Conservation (phyloP, 2,113 vertebrate genomes). For the Datnioides undecimradiatus region DNA sequence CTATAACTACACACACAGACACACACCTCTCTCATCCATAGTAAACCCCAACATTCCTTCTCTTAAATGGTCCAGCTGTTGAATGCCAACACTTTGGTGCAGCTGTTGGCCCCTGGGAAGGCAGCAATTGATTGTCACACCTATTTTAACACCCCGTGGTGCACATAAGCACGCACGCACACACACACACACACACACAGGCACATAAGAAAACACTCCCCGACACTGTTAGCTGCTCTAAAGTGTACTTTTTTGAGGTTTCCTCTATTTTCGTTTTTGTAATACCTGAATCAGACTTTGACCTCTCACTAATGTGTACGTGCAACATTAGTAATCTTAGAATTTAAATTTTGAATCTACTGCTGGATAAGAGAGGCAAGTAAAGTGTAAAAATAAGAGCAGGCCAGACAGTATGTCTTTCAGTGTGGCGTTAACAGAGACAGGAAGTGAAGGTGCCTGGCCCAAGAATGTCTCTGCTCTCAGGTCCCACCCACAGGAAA, state of each 20-base stretch:
- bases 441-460: constrained; percentile 82
- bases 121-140: constrained; percentile 47
- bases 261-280: not conserved
- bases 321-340: constrained; percentile 21
- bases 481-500: constrained; percentile 82
- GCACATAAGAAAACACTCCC: constrained; percentile 5
- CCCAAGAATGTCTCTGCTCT: constrained; percentile 79
- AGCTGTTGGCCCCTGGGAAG: constrained; percentile 59
- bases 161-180: constrained; percentile 6
- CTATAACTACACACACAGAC: not conserved
- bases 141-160: constrained; percentile 23
- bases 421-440: constrained; percentile 64
- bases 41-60: not conserved
- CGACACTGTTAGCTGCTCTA: not conserved
- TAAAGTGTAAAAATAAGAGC: constrained; percentile 38
- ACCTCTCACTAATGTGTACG: constrained; percentile 40
- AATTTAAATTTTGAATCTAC: constrained; percentile 29
- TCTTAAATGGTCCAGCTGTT: constrained; percentile 38
- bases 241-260: not conserved
- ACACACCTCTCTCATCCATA: not conserved
- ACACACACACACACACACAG: constrained; percentile 1
- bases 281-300: constrained; percentile 1
- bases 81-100: constrained; percentile 58
- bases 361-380: not conserved
- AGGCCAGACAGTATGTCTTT: constrained; percentile 67